Base-by-base conservation (phyloP, 2,888 invertebrate genomes). In the Volucella bombylans region DNA sequence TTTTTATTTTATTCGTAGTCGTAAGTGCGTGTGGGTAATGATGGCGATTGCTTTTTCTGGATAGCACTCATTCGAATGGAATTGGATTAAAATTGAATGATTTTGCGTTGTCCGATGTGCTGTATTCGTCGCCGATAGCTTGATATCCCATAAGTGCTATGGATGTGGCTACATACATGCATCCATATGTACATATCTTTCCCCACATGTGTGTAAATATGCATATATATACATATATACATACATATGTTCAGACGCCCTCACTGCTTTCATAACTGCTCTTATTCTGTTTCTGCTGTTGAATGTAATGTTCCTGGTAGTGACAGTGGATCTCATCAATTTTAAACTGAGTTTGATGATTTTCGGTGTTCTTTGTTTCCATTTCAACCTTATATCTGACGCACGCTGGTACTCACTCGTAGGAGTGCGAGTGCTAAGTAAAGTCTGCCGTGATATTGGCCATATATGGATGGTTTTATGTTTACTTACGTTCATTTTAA, bases 41-140 rank as follows among this genome's bases (percentile, higher is more conserved):
- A 85, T 81, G 85, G 77, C 81, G 85, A 85, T 85, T 85, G 81
- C 76, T 85, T 85, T 85, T 85, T 77, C 80, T 76, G 71, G 68
- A 85, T 85, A 76, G 76, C 80, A 85, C 76, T 76, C 76, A 85
- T 85, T 81, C 85, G 81, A 68, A 76, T 85, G 81, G 85, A 77
- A 85, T 85, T 81, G 85, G 85, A 85, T 81, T 85, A 85, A 85
- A 85, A 85, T 81, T 85, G 81, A 85, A 85, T 76, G 81, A 62
- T 41, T 80, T 31, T 49, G 64, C 59, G 31, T 31, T 31, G 31
- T 31, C 6, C 31, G 6, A 31, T 6, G 31, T 31, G 31, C 31
- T 18, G 71, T 62, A 72, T 74, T 69, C 64, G 65, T 79, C 73
- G 64, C 68, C 59, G 67, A 38, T 54, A 47, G 64, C 39, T 43